Evolutionary conservation across 2,888 invertebrate species (phyloP).

Genomic region (Drosophila mimica): DNA sequence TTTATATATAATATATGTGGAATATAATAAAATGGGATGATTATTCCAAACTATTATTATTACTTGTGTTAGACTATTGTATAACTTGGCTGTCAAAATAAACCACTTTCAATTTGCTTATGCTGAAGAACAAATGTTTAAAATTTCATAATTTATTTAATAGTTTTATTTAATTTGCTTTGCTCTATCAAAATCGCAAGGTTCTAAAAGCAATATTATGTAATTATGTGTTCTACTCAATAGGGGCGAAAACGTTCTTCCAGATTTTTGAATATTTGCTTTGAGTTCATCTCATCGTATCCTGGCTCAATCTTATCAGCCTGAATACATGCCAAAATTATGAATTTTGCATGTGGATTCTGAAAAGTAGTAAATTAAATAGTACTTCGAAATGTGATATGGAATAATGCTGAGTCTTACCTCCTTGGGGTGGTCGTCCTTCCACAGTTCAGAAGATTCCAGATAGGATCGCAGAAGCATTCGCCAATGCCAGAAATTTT

Average conservation of each 20-base stretch:
- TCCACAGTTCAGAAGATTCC: constrained; percentile 64
- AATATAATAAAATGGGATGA: neutral
- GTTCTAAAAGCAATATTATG: neutral
- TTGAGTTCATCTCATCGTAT: constrained; percentile 48
- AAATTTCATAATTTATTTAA: neutral
- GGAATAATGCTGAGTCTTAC: constrained; percentile 7
- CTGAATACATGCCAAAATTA: constrained; percentile 58
- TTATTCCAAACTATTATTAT: neutral
- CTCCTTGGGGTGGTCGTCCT: constrained; percentile 60
- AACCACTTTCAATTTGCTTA: neutral
- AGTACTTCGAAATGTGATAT: rapidly evolving
- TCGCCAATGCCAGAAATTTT: constrained; percentile 66
- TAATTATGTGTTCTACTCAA: constrained; percentile 7
- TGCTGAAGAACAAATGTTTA: neutral
- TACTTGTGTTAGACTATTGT: neutral
- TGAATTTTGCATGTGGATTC: constrained; percentile 60
- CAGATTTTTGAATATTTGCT: constrained; percentile 54
- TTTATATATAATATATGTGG: too few species aligned
- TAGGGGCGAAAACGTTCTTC: constrained; percentile 62
- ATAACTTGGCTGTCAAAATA: neutral
- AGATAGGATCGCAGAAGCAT: constrained; percentile 57
- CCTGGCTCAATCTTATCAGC: constrained; percentile 57
- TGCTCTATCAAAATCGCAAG: neutral
- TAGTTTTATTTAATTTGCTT: neutral
- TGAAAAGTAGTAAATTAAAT: constrained; percentile 8